Base-by-base conservation (phyloP, 2,888 invertebrate species). In the Caenorhabditis sulstoni region DNA sequence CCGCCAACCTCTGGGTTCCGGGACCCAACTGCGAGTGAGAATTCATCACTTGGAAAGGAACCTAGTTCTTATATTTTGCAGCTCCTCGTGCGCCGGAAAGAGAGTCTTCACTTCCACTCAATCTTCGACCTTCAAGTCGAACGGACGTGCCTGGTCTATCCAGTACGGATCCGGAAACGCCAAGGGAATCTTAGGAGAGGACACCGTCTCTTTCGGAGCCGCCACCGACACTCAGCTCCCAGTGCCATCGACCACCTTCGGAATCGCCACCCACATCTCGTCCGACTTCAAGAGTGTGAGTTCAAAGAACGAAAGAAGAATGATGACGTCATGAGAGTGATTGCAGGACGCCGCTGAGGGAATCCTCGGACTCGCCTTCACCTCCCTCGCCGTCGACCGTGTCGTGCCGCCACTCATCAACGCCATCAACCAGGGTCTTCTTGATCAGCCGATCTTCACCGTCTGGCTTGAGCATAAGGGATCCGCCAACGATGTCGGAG, bases 71-170 rank as follows among this genome's bases (percentile, higher is more conserved):
- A 23, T 14, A 12, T 18, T 58, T 70, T 37, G n/a, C 68, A 71
- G 70, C 23, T 16, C 9, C 14, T 64, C 75, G 7, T 85, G 85
- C 75, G 20, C 22, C 4, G 74, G 73, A 67, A 85, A 98, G 92
- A 94, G 95, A 91, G 97, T 96, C 92, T 98, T 98, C 91, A 94
- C 97, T 92, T 94, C 94, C 88, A 92, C 90, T 68, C 94, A 94
- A 91, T 97, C 97, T 0, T 92, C 92, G 14, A 93, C 95, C 0
- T 98, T 68, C 65, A n/a, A 49, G 12, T 29, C 37, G 44, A 91
- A 92, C 85, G 92, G 92, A 49, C 91, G 91, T 7, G 22, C 71
- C 0, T 92, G 92, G 86, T 85, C 81, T 14, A 92, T 92, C 79
- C 86, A 87, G 71, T 92, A 92, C 80, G 92, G 91, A 35, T 90